Conservation (phyloP, 2,113 vertebrate species). For the Cettia cetti region DNA sequence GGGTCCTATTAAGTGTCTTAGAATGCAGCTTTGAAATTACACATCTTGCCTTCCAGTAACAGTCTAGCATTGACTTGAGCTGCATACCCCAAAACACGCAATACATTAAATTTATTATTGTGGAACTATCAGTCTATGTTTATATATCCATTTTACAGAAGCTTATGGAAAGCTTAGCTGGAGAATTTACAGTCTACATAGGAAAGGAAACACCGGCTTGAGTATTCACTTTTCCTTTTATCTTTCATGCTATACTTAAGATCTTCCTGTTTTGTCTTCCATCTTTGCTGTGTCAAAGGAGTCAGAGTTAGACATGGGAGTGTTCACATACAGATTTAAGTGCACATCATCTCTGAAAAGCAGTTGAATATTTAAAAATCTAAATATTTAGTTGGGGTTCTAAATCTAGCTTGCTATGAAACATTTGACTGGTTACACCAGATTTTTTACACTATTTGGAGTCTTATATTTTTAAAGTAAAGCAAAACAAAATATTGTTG, state of each 20-base stretch:
- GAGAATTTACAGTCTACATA: not conserved
- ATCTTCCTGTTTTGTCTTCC: not conserved
- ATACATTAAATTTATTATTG: not conserved
- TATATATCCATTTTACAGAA: not conserved
- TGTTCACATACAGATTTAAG: not conserved
- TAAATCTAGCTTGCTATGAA: not conserved
- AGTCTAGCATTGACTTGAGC: not conserved
- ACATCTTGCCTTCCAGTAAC: not conserved
- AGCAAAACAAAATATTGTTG: not conserved
- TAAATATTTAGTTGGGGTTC: not conserved
- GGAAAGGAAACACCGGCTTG: not conserved
- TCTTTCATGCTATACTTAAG: accelerated
- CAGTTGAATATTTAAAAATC: not conserved
- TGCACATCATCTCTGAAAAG: not conserved
- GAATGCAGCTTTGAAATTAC: not conserved
- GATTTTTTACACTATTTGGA: not conserved
- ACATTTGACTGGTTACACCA: not conserved
- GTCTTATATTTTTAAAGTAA: not conserved
- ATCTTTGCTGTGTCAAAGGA: not conserved
- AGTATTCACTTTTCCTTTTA: not conserved
- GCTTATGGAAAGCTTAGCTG: not conserved
- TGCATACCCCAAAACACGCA: not conserved
- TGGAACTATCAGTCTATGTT: not conserved
- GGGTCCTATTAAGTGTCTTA: not conserved
- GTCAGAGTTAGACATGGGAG: not conserved